Evolutionary conservation across 2,888 invertebrate genomes (phyloP).

Genomic region (Carcina quercana): DNA sequence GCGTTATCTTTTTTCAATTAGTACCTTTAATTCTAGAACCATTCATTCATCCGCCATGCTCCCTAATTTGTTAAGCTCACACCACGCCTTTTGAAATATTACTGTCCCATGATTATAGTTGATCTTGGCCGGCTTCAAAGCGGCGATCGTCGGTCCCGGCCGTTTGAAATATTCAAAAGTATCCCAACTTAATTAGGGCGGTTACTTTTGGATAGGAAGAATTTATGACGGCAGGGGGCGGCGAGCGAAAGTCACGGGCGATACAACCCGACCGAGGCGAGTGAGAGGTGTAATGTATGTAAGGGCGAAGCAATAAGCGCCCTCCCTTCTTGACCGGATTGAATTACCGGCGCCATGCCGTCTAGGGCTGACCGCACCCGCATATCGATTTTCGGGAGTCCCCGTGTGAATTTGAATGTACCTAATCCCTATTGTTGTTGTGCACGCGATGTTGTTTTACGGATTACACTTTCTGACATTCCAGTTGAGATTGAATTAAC

Average conservation of each 20-base stretch:
- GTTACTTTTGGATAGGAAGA: slow-evolving; percentile 41
- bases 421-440: slow-evolving; percentile 16
- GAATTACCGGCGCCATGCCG: slow-evolving; percentile 48
- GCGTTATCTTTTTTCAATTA: too few relatives aligned
- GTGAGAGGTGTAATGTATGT: slow-evolving; percentile 49
- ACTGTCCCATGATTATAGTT: slow-evolving; percentile 30
- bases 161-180: slow-evolving; percentile 50
- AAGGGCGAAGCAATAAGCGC: slow-evolving; percentile 41
- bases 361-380: slow-evolving; percentile 46
- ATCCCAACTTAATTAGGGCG: slow-evolving; percentile 52
- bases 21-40: too few relatives aligned
- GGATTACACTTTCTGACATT: slow-evolving; percentile 5
- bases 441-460: slow-evolving; percentile 22
- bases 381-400: slow-evolving; percentile 37
- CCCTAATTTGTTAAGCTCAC: too few relatives aligned
- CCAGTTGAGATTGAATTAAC: slow-evolving; percentile 10
- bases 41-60: too few relatives aligned
- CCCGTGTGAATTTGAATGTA: slow-evolving; percentile 19
- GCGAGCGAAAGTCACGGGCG: slow-evolving; percentile 42
- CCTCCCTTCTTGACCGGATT: slow-evolving; percentile 52
- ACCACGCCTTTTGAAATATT: slow-evolving; percentile 33
- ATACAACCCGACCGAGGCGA: slow-evolving; percentile 34
- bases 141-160: slow-evolving; percentile 26
- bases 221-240: slow-evolving; percentile 41
- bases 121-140: slow-evolving; percentile 32